These are phyloP conservation scores for Colistium nudipinnis DNA, from an alignment of 2,113 vertebrate species.

Conservation along the genomic window DNA sequence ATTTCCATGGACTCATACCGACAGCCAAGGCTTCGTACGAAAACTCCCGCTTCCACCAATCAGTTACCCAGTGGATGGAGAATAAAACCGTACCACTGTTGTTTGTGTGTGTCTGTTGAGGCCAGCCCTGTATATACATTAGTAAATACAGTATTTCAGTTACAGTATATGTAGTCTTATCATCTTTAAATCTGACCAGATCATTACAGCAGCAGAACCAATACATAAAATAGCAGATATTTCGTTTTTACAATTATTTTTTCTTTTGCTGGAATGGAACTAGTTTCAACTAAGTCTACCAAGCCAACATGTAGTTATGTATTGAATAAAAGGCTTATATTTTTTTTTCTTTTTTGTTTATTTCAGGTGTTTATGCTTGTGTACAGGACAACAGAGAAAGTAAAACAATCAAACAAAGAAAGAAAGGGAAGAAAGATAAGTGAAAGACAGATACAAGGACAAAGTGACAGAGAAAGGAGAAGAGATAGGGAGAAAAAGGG, in stretches of 20 bases:
- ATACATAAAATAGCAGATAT: conserved; percentile 76
- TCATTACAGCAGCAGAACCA: conserved; percentile 77
- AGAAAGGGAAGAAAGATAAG: neutral
- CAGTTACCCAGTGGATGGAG: conserved; percentile 26
- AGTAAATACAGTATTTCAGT: conserved; percentile 77
- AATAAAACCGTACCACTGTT: neutral
- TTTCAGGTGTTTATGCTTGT: conserved; percentile 64
- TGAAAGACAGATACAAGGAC: conserved; percentile 1
- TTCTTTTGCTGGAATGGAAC: conserved; percentile 75
- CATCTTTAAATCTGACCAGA: conserved; percentile 69
- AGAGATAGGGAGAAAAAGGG: conserved; percentile 1
- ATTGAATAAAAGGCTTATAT: conserved; percentile 66
- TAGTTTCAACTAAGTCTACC: conserved; percentile 69
- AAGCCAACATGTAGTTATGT: conserved; percentile 71
- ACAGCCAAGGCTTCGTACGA: conserved; percentile 1
- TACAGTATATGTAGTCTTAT: conserved; percentile 75
- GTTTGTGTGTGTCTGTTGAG: conserved; percentile 39
- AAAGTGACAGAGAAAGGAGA: neutral
- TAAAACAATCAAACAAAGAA: neutral
- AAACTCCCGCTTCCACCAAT: neutral
- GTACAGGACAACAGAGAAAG: conserved; percentile 42
- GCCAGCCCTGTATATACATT: conserved; percentile 67
- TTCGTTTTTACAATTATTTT: conserved; percentile 56
- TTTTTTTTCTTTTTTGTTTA: conserved; percentile 49
- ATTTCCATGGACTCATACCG: conserved; percentile 3